Percentiles rank a stretch among this genome's conserved stretches.
These are phyloP conservation scores for Pangasius larnaudii DNA, from an alignment of 2,797 vertebrate species.

Conservation along the genomic window DNA sequence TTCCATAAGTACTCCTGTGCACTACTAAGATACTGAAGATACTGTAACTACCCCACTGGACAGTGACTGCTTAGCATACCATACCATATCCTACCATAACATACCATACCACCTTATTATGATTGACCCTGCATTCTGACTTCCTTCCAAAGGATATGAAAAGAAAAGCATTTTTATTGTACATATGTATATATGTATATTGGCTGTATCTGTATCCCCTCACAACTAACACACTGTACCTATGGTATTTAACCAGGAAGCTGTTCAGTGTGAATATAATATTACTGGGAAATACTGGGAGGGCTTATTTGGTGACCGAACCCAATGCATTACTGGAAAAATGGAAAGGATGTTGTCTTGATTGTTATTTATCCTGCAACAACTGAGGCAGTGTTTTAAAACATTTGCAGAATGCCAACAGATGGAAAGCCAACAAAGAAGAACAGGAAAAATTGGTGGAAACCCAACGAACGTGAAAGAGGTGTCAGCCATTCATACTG, in stretches of 20 bases:
- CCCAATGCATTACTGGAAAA: background rate
- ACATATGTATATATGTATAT: background rate
- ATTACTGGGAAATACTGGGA: background rate
- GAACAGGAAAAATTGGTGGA: background rate
- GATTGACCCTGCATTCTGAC: background rate
- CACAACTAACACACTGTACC: background rate
- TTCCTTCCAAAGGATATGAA: background rate
- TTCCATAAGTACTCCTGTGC: background rate
- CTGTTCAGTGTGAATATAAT: background rate
- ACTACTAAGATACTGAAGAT: background rate
- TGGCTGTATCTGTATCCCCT: background rate
- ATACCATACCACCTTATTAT: background rate
- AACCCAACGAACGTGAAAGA: background rate
- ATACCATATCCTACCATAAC: background rate
- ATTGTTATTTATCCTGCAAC: background rate
- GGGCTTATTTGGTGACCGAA: background rate
- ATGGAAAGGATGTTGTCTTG: slow-evolving; percentile 1
- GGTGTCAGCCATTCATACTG: background rate
- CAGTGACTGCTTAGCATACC: background rate
- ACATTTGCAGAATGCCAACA: background rate
- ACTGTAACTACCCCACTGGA: background rate
- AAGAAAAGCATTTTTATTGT: background rate
- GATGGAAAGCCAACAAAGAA: background rate
- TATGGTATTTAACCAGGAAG: background rate
- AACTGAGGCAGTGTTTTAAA: slow-evolving; percentile 3